phyloP scores from a whole-genome alignment of 2,888 invertebrate genomes.

The Idaea straminata region DNA sequence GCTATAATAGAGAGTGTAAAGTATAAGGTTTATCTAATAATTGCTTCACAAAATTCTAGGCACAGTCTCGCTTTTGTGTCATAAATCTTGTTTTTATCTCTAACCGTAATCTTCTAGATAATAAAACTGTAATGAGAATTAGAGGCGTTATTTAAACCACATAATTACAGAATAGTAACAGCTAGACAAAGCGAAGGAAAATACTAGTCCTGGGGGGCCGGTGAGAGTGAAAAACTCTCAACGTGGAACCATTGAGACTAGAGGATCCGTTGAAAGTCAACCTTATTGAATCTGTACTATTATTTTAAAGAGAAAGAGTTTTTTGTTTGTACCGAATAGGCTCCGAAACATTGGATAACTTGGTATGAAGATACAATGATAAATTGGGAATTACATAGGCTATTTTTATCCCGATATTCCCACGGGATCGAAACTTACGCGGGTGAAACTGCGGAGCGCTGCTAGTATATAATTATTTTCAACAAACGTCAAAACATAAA shows the following conservation, averaged over 20 bases:
- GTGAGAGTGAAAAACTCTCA: too few relatives aligned
- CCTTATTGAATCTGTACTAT: too few relatives aligned
- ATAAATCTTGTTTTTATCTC: constrained; percentile 2
- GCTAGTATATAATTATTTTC: neutral
- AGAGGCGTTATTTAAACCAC: neutral
- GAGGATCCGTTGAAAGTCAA: too few relatives aligned
- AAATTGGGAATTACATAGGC: too few relatives aligned
- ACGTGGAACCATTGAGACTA: too few relatives aligned
- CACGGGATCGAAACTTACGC: neutral
- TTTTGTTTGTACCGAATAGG: too few relatives aligned
- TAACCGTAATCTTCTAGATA: neutral
- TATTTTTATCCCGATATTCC: too few relatives aligned
- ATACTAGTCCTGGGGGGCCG: too few relatives aligned
- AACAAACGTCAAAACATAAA: neutral
- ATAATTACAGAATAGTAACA: neutral
- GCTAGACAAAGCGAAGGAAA: neutral
- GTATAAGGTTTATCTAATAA: neutral
- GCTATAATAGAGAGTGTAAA: neutral
- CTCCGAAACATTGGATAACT: too few relatives aligned
- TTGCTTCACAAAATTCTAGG: constrained; percentile 2
- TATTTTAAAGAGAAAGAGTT: too few relatives aligned
- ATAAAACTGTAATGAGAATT: constrained; percentile 2
- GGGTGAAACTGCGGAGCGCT: neutral
- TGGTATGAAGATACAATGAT: too few relatives aligned
- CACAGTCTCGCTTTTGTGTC: constrained; percentile 14